Evolutionary conservation across 2,888 invertebrate species (phyloP), one percentile per base, ranked within the genome.

Genomic region (Perdita meconis): DNA sequence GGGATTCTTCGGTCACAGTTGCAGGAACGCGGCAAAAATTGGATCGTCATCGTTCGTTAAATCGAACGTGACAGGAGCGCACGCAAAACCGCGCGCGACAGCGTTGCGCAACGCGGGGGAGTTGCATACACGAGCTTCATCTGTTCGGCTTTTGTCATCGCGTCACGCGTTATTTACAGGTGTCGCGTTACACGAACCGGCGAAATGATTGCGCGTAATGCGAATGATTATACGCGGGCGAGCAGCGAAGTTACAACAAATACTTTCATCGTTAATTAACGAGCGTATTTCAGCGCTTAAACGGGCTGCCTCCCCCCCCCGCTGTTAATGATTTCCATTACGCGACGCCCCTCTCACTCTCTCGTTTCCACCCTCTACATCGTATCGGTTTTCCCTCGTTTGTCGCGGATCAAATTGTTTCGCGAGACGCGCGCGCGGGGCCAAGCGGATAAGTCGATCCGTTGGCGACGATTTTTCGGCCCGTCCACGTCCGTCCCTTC

Each of bases 241-340:
- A 55, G 47, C 38, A 22, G 56, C 56, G 59, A 38, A 36, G 47
- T 40, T 50, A 50, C 64, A 38, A 70, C 55, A 55, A 77, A 70
- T 65, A 78, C 63, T 60, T 70, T 53, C 42, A 38, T 26, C 55
- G 59, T 60, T 63, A 53, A 68, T 68, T 68, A 63, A 63, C 63
- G 53, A 65, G 51, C 69, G 50, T 70, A 59, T 69, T 69, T 69
- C 64, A 56, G 59, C 69, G 40, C 44, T 63, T 36, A 59, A 68
- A 69, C 69, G 63, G n/a, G n/a, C n/a, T n/a, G n/a, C n/a, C n/a
- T n/a, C n/a, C n/a, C n/a, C n/a, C n/a, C n/a, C n/a, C 42, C 36
- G 24, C 44, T n/a, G 64, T 69, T 78, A 78, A 70, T 77, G 57
- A 77, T 68, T 63, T 77, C 68, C 66, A 68, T 77, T 56, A 61